Evolutionary conservation across 2,888 invertebrate genomes (phyloP).

Genomic region (Pammene aurita): DNA sequence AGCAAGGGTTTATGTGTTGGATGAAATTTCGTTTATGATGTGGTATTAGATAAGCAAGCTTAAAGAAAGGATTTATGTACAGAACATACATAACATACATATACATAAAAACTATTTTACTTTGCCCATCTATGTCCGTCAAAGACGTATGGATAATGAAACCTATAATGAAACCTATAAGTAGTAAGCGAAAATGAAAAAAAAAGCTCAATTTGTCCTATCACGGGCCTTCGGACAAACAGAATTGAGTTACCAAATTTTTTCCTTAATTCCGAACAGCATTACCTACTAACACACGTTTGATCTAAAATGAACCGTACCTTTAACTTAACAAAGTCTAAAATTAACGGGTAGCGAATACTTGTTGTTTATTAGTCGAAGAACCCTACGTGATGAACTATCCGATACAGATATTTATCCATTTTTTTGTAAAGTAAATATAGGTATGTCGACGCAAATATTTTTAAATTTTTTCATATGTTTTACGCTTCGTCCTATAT

Average conservation of each 20-base stretch:
- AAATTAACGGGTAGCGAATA: background rate
- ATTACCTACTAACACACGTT: background rate
- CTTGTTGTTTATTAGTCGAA: background rate
- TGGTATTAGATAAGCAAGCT: background rate
- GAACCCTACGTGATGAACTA: background rate
- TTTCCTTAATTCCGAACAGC: background rate
- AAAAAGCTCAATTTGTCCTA: slow-evolving; percentile 31
- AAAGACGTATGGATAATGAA: too few species aligned
- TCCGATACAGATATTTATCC: slow-evolving; percentile 7
- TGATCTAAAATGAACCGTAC: background rate
- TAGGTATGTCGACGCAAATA: background rate
- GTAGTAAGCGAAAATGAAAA: too few species aligned
- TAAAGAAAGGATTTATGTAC: too few species aligned
- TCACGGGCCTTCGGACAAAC: slow-evolving; percentile 17
- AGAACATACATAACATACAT: too few species aligned
- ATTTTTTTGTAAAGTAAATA: background rate
- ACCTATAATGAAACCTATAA: too few species aligned
- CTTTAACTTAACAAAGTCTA: background rate
- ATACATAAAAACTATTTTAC: too few species aligned
- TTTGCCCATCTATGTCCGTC: too few species aligned
- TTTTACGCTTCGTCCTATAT: too few species aligned
- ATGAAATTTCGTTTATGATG: background rate
- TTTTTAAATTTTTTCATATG: too few species aligned
- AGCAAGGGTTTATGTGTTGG: background rate
- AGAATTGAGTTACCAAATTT: slow-evolving; percentile 11